These are phyloP conservation scores for Pithys albifrons DNA, from an alignment of 2,113 vertebrate genomes.

Conservation along the genomic window DNA sequence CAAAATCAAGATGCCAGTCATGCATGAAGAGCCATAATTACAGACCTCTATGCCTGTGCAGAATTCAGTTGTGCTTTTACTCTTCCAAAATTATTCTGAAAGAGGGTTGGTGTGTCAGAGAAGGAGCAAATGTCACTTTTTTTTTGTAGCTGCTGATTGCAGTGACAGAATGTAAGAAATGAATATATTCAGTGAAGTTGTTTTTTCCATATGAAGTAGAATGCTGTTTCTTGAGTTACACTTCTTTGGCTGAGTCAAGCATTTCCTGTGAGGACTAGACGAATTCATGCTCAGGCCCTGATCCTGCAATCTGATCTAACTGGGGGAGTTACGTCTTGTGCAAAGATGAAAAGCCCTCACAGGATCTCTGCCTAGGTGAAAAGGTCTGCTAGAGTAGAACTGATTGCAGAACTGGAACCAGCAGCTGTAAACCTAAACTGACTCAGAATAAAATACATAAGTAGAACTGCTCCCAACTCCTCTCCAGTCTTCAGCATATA, in stretches of 20 bases:
- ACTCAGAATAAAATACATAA: neutral
- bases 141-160: neutral
- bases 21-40: slow-evolving; percentile 20
- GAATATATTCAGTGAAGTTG: neutral
- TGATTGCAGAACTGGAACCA: slow-evolving; percentile 4
- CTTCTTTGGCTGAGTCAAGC: slow-evolving; percentile 9
- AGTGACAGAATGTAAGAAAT: neutral
- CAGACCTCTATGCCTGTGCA: neutral
- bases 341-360: slow-evolving; percentile 35
- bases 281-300: slow-evolving; percentile 5
- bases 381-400: slow-evolving; percentile 25
- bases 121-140: neutral
- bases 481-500: neutral
- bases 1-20: neutral
- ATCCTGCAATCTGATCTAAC: slow-evolving; percentile 54
- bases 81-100: neutral
- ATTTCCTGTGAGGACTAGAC: slow-evolving; percentile 8
- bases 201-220: slow-evolving; percentile 18
- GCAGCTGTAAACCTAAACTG: slow-evolving; percentile 6
- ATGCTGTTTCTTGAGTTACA: slow-evolving; percentile 34
- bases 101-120: neutral
- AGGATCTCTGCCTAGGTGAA: slow-evolving; percentile 34
- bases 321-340: neutral
- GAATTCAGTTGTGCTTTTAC: neutral
- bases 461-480: neutral